Evolutionary conservation across 2,888 invertebrate genomes (phyloP), one percentile per base, ranked within the genome.

Genomic region (Lithophane leautieri): DNA sequence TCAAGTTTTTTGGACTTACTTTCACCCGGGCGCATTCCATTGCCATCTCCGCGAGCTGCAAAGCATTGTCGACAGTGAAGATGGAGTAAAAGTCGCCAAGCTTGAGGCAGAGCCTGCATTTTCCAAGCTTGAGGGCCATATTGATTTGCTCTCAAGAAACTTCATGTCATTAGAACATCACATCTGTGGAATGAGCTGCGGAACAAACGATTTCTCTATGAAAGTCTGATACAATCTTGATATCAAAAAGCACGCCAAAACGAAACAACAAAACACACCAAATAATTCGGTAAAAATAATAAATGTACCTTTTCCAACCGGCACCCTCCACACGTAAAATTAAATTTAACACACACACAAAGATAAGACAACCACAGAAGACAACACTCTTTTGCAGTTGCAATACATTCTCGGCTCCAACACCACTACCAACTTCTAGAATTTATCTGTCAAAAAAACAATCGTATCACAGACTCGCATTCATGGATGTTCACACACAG

Each of bases 21-120:
- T 96, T 96, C 81, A 97, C 93, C 80, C 93, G 92, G 70, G 97
- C 91, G 86, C 97, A 97, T 86, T 96, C 96, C 97, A 96, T 97
- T 76, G 95, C 97, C 97, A 97, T 97, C 82, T 96, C 96, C 47
- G 97, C 94, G 25, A 97, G 93, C 86, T 96, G 96, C 56, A 96
- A 82, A 54, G 94, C 92, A 91, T 96, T 96, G 92, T 97, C 96
- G 90, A 94, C 92, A 74, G 96, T 95, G 85, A 96, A 97, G 89
- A 97, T 97, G 82, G 97, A 97, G 88, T 96, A 97, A 87, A 97
- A 97, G 86, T 97, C 97, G 69, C 97, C 97, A 75, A 97, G 94
- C 91, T 97, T 97, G 91, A 97, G 95, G 91, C 97, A 97, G 69
- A 97, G 95, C 91, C 97, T 95, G 92, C 97, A 97, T 94, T 97